Evolutionary conservation across 1,140 invertebrate species (phyloP), one percentile per base, ranked within the genome.

Genomic region (Grapholita molesta): DNA sequence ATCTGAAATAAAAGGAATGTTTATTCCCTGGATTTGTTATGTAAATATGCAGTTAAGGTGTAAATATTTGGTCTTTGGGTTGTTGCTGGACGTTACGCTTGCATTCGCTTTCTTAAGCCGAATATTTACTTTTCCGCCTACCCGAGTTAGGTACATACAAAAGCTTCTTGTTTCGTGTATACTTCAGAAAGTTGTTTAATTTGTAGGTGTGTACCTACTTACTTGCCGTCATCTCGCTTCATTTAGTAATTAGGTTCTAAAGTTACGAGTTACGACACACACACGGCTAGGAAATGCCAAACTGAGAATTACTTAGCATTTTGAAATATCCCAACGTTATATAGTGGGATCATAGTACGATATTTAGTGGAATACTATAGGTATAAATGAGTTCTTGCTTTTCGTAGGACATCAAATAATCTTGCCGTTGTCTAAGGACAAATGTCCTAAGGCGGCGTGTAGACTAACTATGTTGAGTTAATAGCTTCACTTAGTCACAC

Each of bases 61-160:
- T 80, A 83, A 83, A 86, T 77, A 82, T 84, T 86, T 81, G 77
- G 67, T 57, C 72, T 70, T 35, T 67, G 70, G 76, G 69, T 75
- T 73, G 78, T 74, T 81, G 73, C 74, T 72, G 78, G 76, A 79
- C 76, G 82, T 78, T 85, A 82, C 80, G 78, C 80, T 76, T 74
- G 65, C 72, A 65, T 74, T 72, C 70, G 70, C 69, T 70, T 70
- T 72, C 81, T 79, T 79, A 71, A 75, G 79, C 77, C 72, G 69
- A 76, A 77, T 80, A 78, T 85, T 83, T 79, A 77, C 75, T 70
- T 83, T 78, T 42, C 71, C 75, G 70, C 73, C 71, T 70, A 75
- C 70, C 24, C 25, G 55, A 32, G 55, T n/a, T 7, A 21, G 12
- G 55, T 32, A 28, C 55, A 18, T 28, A 61, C 12, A 30, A 28